A percentile compares a stretch with the other conserved stretches of the same genome.
phyloP scores from a whole-genome alignment of 2,113 vertebrate species.

The Oreochromis niloticus region DNA sequence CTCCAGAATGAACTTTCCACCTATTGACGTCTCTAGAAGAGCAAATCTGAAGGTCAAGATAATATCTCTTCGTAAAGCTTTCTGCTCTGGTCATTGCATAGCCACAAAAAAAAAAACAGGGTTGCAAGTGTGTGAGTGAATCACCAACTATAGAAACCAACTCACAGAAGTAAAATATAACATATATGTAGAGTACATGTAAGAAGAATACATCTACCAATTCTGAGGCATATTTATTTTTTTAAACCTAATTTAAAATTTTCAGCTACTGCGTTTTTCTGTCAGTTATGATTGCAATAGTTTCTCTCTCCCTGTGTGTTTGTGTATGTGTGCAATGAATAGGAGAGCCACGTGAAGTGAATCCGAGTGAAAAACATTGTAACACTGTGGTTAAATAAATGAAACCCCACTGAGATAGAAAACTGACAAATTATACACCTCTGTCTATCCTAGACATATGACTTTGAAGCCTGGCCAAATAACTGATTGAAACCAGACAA shows the following conservation, averaged over 20 bases:
- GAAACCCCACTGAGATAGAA: background rate
- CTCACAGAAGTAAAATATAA: background rate
- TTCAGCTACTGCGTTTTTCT: background rate
- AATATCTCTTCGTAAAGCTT: background rate
- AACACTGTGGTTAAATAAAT: background rate
- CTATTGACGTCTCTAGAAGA: background rate
- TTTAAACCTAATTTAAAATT: background rate
- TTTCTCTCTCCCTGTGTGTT: background rate
- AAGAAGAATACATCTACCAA: background rate
- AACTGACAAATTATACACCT: conserved; percentile 26
- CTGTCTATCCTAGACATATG: background rate
- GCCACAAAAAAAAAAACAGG: background rate
- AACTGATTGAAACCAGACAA: conserved; percentile 7
- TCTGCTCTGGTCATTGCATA: background rate
- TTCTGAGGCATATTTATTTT: background rate
- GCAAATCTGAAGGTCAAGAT: background rate
- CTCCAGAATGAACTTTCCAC: background rate
- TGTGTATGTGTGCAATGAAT: background rate
- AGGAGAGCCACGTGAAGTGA: background rate
- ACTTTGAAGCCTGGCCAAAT: background rate
- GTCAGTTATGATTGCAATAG: background rate
- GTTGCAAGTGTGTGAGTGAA: background rate
- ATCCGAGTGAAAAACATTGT: background rate
- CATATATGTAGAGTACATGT: background rate
- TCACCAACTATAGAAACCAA: background rate